These are phyloP conservation scores for Coleophora deauratella DNA, from an alignment of 2,888 invertebrate species.

Conservation along the genomic window DNA sequence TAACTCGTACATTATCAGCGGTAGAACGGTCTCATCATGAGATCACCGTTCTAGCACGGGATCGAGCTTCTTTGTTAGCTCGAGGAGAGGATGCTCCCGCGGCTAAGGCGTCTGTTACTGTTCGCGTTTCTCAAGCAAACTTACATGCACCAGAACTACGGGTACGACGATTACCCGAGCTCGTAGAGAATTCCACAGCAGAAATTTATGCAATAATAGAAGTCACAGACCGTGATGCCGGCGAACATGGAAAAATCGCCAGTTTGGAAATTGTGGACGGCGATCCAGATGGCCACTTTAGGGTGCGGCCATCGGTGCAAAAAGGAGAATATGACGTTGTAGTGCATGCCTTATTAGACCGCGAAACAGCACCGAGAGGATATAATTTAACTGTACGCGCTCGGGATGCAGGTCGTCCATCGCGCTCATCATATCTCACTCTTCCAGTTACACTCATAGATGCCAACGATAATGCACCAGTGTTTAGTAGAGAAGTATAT, in stretches of 20 bases:
- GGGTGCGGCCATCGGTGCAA: constrained; percentile 77
- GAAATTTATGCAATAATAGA: constrained; percentile 93
- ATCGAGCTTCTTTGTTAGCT: constrained; percentile 81
- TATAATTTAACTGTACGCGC: constrained; percentile 92
- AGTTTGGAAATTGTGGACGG: constrained; percentile 90
- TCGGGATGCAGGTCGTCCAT: constrained; percentile 86
- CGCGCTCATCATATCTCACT: constrained; percentile 84
- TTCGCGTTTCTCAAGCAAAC: constrained; percentile 88
- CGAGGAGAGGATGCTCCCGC: constrained; percentile 75
- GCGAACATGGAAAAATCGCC: constrained; percentile 88
- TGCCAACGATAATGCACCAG: constrained; percentile 88
- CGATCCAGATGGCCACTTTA: constrained; percentile 91
- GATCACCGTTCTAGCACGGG: constrained; percentile 87
- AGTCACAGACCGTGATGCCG: constrained; percentile 87
- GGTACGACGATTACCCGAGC: constrained; percentile 84
- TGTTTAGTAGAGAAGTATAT: constrained; percentile 90
- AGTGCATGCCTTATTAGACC: constrained; percentile 82
- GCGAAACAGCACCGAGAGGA: constrained; percentile 84
- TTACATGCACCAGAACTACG: constrained; percentile 89
- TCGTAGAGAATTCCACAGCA: constrained; percentile 85
- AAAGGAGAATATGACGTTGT: constrained; percentile 86
- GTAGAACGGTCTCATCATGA: constrained; percentile 81
- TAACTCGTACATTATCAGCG: constrained; percentile 85
- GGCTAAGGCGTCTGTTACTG: constrained; percentile 84
- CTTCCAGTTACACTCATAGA: constrained; percentile 88